Evolutionary conservation across 2,113 vertebrate species (phyloP), one percentile per base, ranked within the genome.

Genomic region (Neoarius graeffei): DNA sequence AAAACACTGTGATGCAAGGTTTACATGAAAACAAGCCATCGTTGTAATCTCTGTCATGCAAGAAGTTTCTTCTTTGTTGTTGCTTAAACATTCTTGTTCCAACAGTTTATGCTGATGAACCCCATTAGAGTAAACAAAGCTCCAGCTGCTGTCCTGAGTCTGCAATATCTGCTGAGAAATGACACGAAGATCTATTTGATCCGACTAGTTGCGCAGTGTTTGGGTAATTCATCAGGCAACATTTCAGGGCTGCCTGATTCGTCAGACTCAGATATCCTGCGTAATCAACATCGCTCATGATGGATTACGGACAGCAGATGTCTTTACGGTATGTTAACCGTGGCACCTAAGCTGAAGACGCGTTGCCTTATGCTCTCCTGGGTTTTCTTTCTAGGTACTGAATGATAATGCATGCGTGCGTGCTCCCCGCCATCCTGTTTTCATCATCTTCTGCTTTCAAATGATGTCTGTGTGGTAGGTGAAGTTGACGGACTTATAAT

Each of bases 211-310:
- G 77, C 87, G 19, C 27, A 67, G 85, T 66, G 42, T 85, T 80
- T 69, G 30, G 86, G 84, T 84, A 88, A 88, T 91, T 89, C 81
- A 91, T 91, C 86, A 86, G 76, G 48, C 59, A 57, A 57, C 15
- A 3, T 52, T 52, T 23, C 86, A 66, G 88, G 64, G 52, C 9
- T 48, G 42, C 50, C 35, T 50, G 87, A 84, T 88, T 89, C 71
- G 85, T 88, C 83, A 84, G 67, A 66, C 83, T 59, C 19, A 4
- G 79, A 64, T 71, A 87, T 89, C 84, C 85, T 79, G 85, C 87
- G 84, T 87, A 88, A 91, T 89, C 87, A 83, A 83, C 82, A 56
- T 50, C 85, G 76, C 83, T 73, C 3, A 23, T 88, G 88, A 88
- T 86, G 84, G 66, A 85, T 86, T 82, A 77, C 8, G 30, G 84